These are phyloP conservation scores for Mimas tiliae DNA, from an alignment of 2,888 invertebrate species.

Conservation along the genomic window DNA sequence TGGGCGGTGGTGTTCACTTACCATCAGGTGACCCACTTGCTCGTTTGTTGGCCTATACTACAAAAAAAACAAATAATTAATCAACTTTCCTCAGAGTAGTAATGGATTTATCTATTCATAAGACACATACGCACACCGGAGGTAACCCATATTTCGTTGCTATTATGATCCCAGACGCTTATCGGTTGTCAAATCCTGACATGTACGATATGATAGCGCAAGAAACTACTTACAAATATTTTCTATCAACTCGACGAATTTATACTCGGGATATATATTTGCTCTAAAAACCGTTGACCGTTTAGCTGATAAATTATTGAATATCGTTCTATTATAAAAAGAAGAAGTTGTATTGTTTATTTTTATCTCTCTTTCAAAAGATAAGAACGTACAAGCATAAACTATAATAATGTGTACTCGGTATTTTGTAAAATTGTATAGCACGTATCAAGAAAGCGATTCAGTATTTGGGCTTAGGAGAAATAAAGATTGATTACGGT, in stretches of 20 bases:
- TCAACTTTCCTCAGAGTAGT: neutral
- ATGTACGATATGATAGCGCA: constrained; percentile 8
- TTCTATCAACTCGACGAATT: neutral
- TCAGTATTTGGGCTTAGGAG: too few species aligned
- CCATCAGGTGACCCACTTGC: too few species aligned
- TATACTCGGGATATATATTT: neutral
- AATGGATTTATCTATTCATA: neutral
- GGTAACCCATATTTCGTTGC: constrained; percentile 19
- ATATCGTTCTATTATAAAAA: neutral
- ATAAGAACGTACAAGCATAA: too few species aligned
- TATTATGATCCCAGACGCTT: constrained; percentile 13
- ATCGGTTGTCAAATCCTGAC: constrained; percentile 11
- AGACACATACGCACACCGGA: neutral
- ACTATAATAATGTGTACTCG: too few species aligned
- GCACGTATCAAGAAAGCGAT: too few species aligned
- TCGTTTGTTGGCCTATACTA: too few species aligned
- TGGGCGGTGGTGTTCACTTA: too few species aligned
- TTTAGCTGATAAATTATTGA: neutral
- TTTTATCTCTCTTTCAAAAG: too few species aligned
- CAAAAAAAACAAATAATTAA: too few species aligned
- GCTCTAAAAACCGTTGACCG: neutral
- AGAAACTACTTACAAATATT: constrained; percentile 12
- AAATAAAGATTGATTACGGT: too few species aligned
- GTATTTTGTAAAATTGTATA: too few species aligned
- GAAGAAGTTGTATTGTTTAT: too few species aligned